A percentile compares a stretch with the other conserved stretches of the same genome.
phyloP scores from a whole-genome alignment of 2,797 vertebrate species.

The Sebastes melanostomus region DNA sequence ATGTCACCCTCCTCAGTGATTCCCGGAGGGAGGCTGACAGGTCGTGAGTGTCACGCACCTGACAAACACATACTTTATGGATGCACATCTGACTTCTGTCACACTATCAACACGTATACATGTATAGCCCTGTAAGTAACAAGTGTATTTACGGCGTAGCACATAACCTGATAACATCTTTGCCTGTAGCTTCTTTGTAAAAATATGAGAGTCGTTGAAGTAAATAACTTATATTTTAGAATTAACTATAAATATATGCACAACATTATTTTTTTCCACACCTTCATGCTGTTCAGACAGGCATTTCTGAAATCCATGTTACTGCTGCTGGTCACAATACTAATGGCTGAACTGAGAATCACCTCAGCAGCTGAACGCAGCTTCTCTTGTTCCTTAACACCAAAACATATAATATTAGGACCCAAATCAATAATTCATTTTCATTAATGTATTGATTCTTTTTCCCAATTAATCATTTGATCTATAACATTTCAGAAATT shows the following conservation, averaged over 20 bases:
- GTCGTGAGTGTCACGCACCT: conserved; percentile 77
- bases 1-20: conserved; percentile 69
- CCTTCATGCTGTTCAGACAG: conserved; percentile 81
- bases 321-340: conserved; percentile 79
- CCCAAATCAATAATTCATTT: not conserved
- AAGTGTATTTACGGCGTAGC: not conserved
- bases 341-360: conserved; percentile 73
- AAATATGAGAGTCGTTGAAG: not conserved
- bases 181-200: not conserved
- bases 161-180: not conserved
- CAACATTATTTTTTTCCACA: conserved; percentile 18
- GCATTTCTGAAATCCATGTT: conserved; percentile 77
- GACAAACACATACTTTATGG: conserved; percentile 29
- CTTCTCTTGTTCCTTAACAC: conserved; percentile 69
- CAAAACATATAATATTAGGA: not conserved
- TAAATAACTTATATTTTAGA: not conserved
- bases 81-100: not conserved
- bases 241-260: not conserved
- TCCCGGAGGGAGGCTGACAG: conserved; percentile 63
- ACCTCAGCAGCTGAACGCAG: conserved; percentile 68
- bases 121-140: not conserved
- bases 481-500: not conserved
- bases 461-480: not conserved
- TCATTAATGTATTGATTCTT: not conserved
- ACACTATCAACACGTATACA: not conserved